Evolutionary conservation across 2,888 invertebrate species (phyloP), one percentile per base, ranked within the genome.

Genomic region (Lasioglossum villosulum): DNA sequence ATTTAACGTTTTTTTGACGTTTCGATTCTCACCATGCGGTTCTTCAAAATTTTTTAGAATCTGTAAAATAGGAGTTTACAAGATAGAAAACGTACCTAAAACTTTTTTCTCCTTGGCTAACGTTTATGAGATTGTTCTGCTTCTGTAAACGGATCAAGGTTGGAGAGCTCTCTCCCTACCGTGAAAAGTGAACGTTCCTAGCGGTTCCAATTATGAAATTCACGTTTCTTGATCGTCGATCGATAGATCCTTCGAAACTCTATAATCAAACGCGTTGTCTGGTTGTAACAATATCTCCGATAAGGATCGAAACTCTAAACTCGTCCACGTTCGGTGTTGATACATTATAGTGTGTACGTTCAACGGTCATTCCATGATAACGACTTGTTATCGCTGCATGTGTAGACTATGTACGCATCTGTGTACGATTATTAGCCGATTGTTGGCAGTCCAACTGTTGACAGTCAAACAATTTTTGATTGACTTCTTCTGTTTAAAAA

Each of bases 121-220:
- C n/a, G n/a, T n/a, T n/a, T n/a, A n/a, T n/a, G n/a, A n/a, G n/a
- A n/a, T n/a, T n/a, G n/a, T n/a, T n/a, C n/a, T n/a, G n/a, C n/a
- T 34, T 10, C 4, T n/a, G 45, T 37, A 14, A 77, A 71, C 59
- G 0, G 76, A 76, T 42, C 76, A 74, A 39, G 73, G 73, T 56
- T 16, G 19, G 3, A 19, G 19, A 42, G 42, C 14, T 42, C 45
- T 37, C 30, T 42, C 30, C 3, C n/a, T 52, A 34, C 23, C 34
- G 37, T 48, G 34, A 37, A 68, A 59, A 74, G 48, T 16, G 45
- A 76, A 70, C 39, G n/a, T n/a, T 42, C 66, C n/a, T 63, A 1
- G 4, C n/a, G 8, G 16, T 0, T 56, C 10, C 34, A 34, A 34
- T 27, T 37, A 23, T 56, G 39, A 4, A 37, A 73, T 80, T 45